Conservation (phyloP, 2,113 vertebrate genomes). For the Crotophaga sulcirostris region DNA sequence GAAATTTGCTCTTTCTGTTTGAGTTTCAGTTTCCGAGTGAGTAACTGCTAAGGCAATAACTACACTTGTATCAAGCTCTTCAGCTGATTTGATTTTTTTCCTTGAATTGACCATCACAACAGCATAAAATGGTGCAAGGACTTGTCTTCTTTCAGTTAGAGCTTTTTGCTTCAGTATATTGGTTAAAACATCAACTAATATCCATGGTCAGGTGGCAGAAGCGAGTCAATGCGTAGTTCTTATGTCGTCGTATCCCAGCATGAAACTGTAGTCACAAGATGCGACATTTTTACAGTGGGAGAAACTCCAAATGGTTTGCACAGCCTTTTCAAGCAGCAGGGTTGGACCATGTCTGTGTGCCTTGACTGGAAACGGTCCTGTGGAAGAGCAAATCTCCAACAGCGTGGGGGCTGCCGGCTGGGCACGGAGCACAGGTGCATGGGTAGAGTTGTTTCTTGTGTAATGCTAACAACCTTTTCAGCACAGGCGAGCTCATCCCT, state of each 20-base stretch:
- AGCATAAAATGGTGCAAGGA: not conserved
- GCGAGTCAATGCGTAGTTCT: not conserved
- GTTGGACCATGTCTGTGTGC: not conserved
- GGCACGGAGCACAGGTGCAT: rapidly evolving
- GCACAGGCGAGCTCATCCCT: not conserved
- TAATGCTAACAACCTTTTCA: not conserved
- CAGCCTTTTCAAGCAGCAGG: not conserved
- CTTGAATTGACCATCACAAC: not conserved
- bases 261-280: not conserved
- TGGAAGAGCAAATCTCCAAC: not conserved
- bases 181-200: not conserved
- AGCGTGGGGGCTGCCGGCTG: not conserved
- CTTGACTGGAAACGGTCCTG: not conserved
- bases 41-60: not conserved
- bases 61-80: not conserved
- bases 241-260: rapidly evolving
- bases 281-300: not conserved
- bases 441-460: not conserved
- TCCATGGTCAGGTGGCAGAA: not conserved
- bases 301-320: not conserved
- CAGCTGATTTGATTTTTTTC: not conserved
- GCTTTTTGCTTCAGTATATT: not conserved
- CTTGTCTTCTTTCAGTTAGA: not conserved
- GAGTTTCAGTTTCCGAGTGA: not conserved
- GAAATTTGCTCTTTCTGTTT: not conserved